phyloP scores from a whole-genome alignment of 2,113 vertebrate genomes.

The Marcusenius ussheri region DNA sequence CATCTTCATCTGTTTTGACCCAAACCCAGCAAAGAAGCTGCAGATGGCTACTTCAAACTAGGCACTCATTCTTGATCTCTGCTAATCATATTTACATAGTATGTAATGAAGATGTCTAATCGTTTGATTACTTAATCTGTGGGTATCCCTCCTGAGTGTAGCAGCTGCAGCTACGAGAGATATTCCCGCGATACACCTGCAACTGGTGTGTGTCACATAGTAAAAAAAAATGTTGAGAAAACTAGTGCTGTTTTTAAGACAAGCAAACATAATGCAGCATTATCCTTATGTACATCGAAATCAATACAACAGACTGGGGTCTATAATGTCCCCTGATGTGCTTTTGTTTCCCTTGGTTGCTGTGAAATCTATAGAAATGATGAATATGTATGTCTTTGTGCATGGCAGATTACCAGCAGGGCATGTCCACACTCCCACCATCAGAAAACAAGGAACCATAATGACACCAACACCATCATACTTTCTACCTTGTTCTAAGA shows the following conservation, averaged over 20 bases:
- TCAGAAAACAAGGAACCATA: not conserved
- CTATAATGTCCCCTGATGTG: not conserved
- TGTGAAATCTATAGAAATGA: not conserved
- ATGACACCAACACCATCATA: not conserved
- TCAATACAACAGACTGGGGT: not conserved
- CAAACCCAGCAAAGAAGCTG: slow-evolving; percentile 25
- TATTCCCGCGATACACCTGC: not conserved
- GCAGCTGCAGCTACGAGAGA: not conserved
- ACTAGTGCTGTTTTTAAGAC: not conserved
- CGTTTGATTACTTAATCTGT: slow-evolving; percentile 13
- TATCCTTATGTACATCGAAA: not conserved
- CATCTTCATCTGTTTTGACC: not conserved
- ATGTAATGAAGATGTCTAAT: slow-evolving; percentile 56
- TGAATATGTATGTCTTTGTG: slow-evolving; percentile 8
- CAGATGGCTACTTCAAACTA: slow-evolving; percentile 49
- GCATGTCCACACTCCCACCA: not conserved
- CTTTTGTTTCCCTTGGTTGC: not conserved
- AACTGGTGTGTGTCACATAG: not conserved
- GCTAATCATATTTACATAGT: slow-evolving; percentile 53
- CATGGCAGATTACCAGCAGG: not conserved
- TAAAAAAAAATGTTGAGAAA: not conserved
- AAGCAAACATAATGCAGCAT: not conserved
- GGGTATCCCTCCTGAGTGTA: not conserved
- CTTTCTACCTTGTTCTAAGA: not conserved
- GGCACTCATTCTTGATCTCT: slow-evolving; percentile 46